Conservation (phyloP, 2,113 vertebrate genomes). For the Rhinoderma darwinii region DNA sequence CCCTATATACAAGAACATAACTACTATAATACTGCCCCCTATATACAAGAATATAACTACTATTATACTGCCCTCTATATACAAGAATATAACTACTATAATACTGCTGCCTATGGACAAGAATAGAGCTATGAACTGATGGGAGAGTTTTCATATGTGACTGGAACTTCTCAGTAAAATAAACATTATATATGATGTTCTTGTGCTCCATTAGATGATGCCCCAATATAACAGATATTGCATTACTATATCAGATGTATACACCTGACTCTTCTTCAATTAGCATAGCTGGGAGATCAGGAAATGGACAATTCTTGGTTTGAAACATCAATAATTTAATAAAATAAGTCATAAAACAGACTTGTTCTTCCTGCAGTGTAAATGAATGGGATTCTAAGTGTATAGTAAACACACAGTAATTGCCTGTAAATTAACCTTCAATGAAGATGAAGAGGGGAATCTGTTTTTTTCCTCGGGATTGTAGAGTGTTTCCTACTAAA, state of each 20-base stretch:
- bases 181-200: not conserved
- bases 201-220: not conserved
- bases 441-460: slow-evolving; percentile 61
- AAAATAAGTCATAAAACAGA: slow-evolving; percentile 64
- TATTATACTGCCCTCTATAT: not conserved
- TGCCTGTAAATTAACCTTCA: slow-evolving; percentile 70
- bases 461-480: slow-evolving; percentile 56
- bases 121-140: not conserved
- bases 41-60: not conserved
- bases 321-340: slow-evolving; percentile 74
- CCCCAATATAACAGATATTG: slow-evolving; percentile 9
- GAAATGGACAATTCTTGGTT: slow-evolving; percentile 65
- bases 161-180: not conserved
- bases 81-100: not conserved
- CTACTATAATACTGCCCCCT: not conserved
- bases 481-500: slow-evolving; percentile 54
- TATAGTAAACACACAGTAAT: slow-evolving; percentile 66
- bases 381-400: slow-evolving; percentile 69
- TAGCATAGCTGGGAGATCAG: slow-evolving; percentile 64
- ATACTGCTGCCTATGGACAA: not conserved
- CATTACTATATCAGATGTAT: slow-evolving; percentile 20
- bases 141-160: not conserved
- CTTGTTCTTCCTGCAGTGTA: slow-evolving; percentile 68
- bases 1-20: not conserved
- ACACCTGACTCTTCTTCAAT: slow-evolving; percentile 61